Percentiles rank a stretch among this genome's conserved stretches.
phyloP scores from a whole-genome alignment of 2,797 vertebrate genomes.

The Enteromius paludinosus region DNA sequence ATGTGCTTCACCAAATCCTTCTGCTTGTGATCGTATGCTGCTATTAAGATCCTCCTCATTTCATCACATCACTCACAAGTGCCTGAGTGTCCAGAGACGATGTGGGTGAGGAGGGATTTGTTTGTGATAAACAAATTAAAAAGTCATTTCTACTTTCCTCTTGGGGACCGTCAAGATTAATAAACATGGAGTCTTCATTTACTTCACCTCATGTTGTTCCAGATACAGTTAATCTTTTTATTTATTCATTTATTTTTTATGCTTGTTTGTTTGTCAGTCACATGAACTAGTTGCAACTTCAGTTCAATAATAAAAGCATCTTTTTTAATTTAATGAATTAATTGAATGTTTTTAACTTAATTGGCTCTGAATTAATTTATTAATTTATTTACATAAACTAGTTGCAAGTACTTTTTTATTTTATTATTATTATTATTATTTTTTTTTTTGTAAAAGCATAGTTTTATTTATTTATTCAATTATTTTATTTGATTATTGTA shows the following conservation, averaged over 20 bases:
- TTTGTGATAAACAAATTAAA: background rate
- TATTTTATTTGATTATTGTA: too few species aligned
- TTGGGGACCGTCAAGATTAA: background rate
- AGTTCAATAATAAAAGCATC: background rate
- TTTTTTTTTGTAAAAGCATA: too few species aligned
- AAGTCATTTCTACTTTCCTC: background rate
- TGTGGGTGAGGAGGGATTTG: background rate
- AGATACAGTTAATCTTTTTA: background rate
- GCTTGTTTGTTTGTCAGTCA: too few species aligned
- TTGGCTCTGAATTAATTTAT: background rate
- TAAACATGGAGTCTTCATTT: too few species aligned
- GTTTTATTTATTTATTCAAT: too few species aligned
- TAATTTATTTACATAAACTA: too few species aligned
- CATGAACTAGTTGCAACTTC: background rate
- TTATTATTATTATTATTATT: too few species aligned
- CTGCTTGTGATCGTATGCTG: background rate
- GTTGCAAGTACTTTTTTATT: too few species aligned
- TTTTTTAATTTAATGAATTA: background rate
- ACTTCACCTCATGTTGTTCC: background rate
- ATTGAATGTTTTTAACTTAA: background rate
- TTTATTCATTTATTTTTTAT: too few species aligned
- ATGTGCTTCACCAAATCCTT: too few species aligned
- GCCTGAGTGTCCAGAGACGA: background rate
- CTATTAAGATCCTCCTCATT: background rate
- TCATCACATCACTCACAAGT: conserved; percentile 3